Base-by-base conservation (phyloP, 2,888 invertebrate species). In the Sinhomidia bicolor region DNA sequence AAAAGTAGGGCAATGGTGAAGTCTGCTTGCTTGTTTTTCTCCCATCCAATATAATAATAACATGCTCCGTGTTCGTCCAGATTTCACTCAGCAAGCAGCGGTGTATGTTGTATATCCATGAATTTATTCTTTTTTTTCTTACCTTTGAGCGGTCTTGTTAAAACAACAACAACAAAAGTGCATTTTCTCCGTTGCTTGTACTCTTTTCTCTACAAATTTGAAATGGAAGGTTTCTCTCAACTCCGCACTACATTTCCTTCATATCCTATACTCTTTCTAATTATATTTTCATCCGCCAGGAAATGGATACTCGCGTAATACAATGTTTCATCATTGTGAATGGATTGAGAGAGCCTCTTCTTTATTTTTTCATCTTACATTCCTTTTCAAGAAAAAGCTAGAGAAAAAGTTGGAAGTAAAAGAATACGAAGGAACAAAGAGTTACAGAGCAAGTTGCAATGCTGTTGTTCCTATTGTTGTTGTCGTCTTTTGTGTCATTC, bases 81-180 rank as follows among this genome's bases (percentile, higher is more conserved):
- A 54, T n/a, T 79, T 36, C n/a, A 17, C 51, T n/a, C n/a, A n/a
- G n/a, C n/a, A n/a, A 14, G n/a, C 51, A 51, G 10, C n/a, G n/a
- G 14, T 4, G 51, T 4, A 51, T 10, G 4, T 51, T 3, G 7
- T 0, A 17, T n/a, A 68, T 32, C 17, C 10, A 36, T 36, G 36
- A 9, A 60, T 23, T 51, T 1, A n/a, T n/a, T n/a, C n/a, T n/a
- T n/a, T n/a, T n/a, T n/a, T n/a, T 12, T 32, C 32, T 51, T 79
- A 32, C 57, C 79, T 79, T 80, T 36, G 23, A 80, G 80, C 80
- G 14, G 6, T 60, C 60, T 80, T 23, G 44, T 62, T 44, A 41
- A 62, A 80, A 62, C 57, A 80, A 80, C 60, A 80, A 80, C 60
- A 80, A 54, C 41, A 41, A 60, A 80, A 80, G 29, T 80, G 62